phyloP scores from a whole-genome alignment of 37 sponge, comb jelly and placozoan genomes.

The Amphimedon queenslandica region DNA sequence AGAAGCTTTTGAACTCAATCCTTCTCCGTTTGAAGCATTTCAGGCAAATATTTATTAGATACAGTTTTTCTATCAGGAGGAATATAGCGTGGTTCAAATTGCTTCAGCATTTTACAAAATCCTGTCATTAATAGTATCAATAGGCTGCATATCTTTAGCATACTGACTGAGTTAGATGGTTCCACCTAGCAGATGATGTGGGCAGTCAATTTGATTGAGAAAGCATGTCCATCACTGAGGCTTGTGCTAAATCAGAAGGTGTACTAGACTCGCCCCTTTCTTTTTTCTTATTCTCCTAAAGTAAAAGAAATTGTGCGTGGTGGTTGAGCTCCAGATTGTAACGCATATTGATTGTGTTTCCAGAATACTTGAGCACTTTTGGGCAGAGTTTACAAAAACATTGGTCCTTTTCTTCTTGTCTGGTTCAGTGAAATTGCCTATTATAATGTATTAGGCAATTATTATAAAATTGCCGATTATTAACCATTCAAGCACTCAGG shows the following conservation, averaged over 20 bases:
- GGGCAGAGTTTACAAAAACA: slow-evolving; percentile 15
- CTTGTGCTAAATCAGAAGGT: too few species aligned
- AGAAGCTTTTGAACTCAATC: slow-evolving; percentile 1
- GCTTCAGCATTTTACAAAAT: slow-evolving; percentile 20
- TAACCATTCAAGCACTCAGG: too few species aligned
- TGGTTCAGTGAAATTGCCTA: slow-evolving; percentile 11
- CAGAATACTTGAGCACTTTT: slow-evolving; percentile 21
- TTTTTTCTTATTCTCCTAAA: not conserved
- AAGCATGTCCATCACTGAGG: not conserved
- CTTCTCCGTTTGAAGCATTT: slow-evolving; percentile 6
- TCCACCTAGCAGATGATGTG: slow-evolving; percentile 14
- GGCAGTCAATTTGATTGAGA: not conserved
- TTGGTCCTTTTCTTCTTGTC: slow-evolving; percentile 10
- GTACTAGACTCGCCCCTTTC: not conserved
- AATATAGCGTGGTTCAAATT: slow-evolving; percentile 18
- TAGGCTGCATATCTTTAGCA: slow-evolving; percentile 45
- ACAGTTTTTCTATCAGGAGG: slow-evolving; percentile 30
- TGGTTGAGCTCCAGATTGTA: slow-evolving; percentile 14
- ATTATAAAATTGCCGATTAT: too few species aligned
- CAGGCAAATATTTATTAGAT: slow-evolving; percentile 17
- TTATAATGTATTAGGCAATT: too few species aligned
- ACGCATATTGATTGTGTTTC: slow-evolving; percentile 18
- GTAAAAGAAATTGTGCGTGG: not conserved
- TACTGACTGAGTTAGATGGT: not conserved
- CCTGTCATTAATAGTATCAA: slow-evolving; percentile 28